Evolutionary conservation across 2,113 vertebrate genomes (phyloP), one percentile per base, ranked within the genome.

Genomic region (Poecile atricapillus): DNA sequence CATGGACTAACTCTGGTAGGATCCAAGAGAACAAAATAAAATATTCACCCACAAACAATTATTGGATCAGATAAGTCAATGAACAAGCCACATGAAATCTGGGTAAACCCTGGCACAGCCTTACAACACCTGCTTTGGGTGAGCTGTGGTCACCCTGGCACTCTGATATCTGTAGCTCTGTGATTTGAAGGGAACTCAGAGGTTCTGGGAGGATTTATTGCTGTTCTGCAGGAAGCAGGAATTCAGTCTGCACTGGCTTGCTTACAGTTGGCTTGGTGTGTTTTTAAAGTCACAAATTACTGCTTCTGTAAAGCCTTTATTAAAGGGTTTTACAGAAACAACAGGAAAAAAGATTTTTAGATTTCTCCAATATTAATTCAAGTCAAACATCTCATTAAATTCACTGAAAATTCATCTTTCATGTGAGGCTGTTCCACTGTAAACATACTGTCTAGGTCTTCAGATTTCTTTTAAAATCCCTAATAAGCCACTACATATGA

Each of bases 401-500:
- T 83, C 41, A 58, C 44, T 59, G 64, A 59, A 94, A 94, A 86
- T 30, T 50, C 43, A 44, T 59, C 49, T 83, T 94, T 90, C 53
- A 16, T 82, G 21, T 78, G 37, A 91, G 67, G 20, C 35, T 86
- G 33, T 89, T 85, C 73, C 76, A 79, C 82, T 90, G 78, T 90
- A 94, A 95, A 89, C 75, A 68, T 5, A 64, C 52, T 68, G 76
- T 58, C 75, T 92, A 86, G 94, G 76, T 60, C 75, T 83, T 78
- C 53, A 68, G 84, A 59, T 60, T 63, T 87, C 80, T 83, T 71
- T 43, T 39, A 20, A 87, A 95, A 96, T 95, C 93, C 79, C 37
- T 89, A 94, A 83, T 94, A 90, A 93, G 41, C 68, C 43, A 77
- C 93, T 47, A 25, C 43, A 59, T 71, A 83, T 28, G 73, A 95